Percentiles rank a stretch among this genome's conserved stretches.
Conservation (phyloP, 1,140 invertebrate genomes). For the Bombus affinis region DNA sequence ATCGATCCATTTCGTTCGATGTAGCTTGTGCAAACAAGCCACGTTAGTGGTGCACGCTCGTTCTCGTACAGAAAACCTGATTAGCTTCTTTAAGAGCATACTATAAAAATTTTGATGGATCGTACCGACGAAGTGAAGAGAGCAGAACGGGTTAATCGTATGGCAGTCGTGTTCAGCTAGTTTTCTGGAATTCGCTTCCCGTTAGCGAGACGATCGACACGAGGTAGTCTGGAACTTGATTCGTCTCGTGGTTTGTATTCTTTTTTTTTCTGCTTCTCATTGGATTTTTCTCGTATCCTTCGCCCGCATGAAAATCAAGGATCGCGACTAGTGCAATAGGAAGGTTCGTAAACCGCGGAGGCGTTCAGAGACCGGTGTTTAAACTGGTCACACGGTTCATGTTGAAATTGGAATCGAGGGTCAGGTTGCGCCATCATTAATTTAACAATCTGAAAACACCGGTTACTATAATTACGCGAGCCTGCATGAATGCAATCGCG, state of each 20-base stretch:
- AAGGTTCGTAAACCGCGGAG: slow-evolving; percentile 10
- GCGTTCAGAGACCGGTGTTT: slow-evolving; percentile 1
- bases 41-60: not conserved
- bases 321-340: not conserved
- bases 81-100: not conserved
- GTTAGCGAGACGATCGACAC: slow-evolving; percentile 49
- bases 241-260: slow-evolving; percentile 31
- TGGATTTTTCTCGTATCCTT: not conserved
- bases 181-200: slow-evolving; percentile 68
- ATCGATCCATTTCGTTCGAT: not conserved
- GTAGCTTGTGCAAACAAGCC: not conserved
- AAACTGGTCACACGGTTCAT: slow-evolving; percentile 27
- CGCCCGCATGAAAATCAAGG: not conserved
- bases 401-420: slow-evolving; percentile 38
- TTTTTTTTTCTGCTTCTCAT: not conserved
- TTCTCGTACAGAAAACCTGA: not conserved
- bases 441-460: slow-evolving; percentile 25
- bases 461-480: slow-evolving; percentile 12
- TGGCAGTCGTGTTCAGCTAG: slow-evolving; percentile 55
- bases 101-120: slow-evolving; percentile 26
- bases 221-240: slow-evolving; percentile 32
- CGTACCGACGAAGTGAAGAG: not conserved
- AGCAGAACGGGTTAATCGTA: slow-evolving; percentile 17
- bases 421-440: slow-evolving; percentile 24
- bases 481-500: not conserved